Percentiles rank a stretch among this genome's conserved stretches.
Evolutionary conservation across 2,797 vertebrate genomes (phyloP).

Genomic region (Phoebastria nigripes): DNA sequence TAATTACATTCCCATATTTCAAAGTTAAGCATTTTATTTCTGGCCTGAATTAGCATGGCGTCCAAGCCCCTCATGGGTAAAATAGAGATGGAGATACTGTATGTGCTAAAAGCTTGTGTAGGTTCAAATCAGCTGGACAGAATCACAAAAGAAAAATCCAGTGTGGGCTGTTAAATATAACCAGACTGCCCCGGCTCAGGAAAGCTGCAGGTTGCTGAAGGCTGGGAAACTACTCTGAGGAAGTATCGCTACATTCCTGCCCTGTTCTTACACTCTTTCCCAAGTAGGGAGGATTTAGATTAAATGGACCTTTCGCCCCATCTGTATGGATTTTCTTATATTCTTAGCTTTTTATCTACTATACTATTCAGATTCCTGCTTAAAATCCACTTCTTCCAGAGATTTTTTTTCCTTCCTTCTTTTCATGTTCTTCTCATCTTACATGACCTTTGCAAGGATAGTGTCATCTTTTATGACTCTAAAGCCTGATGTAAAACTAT

Average conservation of each 20-base stretch:
- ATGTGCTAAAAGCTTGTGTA: neutral
- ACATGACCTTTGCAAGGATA: neutral
- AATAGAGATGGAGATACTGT: neutral
- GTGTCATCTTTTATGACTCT: neutral
- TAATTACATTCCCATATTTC: neutral
- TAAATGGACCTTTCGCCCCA: neutral
- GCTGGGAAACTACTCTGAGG: neutral
- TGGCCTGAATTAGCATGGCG: neutral
- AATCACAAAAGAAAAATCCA: neutral
- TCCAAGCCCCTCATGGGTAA: neutral
- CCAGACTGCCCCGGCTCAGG: neutral
- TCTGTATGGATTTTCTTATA: neutral
- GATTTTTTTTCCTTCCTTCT: neutral
- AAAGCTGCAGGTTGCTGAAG: neutral
- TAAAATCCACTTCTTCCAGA: neutral
- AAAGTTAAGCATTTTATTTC: neutral
- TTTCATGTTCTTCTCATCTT: neutral
- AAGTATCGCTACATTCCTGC: neutral
- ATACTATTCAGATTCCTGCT: neutral
- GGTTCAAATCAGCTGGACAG: neutral
- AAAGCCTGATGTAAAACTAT: neutral
- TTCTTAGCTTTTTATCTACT: neutral
- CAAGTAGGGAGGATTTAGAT: neutral
- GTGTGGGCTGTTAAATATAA: neutral
- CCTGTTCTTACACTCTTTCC: neutral